Evolutionary conservation across 2,797 vertebrate genomes (phyloP).

Genomic region (Champsocephalus esox): DNA sequence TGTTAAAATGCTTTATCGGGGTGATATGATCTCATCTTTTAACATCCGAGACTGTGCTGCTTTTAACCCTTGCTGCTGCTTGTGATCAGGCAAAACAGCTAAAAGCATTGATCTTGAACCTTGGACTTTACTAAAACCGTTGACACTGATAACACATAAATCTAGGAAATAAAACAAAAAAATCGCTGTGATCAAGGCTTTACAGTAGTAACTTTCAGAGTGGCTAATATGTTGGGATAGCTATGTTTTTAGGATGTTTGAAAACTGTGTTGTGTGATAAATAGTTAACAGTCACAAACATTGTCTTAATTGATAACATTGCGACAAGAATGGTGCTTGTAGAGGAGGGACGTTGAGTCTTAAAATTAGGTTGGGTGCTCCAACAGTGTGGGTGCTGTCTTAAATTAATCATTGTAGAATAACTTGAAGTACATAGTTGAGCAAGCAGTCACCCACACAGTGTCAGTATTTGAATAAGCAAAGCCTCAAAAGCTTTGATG

Average conservation of each 20-base stretch:
- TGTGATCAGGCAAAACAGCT: conserved; percentile 34
- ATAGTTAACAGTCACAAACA: conserved; percentile 30
- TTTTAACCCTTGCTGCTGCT: conserved; percentile 42
- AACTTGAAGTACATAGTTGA: conserved; percentile 46
- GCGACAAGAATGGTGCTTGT: conserved; percentile 17
- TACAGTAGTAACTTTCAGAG: background rate
- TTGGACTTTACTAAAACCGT: conserved; percentile 35
- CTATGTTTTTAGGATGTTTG: conserved; percentile 14
- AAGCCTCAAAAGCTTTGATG: conserved; percentile 32
- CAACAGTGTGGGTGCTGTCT: conserved; percentile 43
- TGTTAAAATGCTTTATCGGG: conserved; percentile 54
- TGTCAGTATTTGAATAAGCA: conserved; percentile 41
- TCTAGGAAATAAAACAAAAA: conserved; percentile 37
- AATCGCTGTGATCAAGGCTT: background rate
- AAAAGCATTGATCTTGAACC: conserved; percentile 30
- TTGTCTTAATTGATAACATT: conserved; percentile 32
- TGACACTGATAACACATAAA: conserved; percentile 6
- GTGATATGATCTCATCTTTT: conserved; percentile 59
- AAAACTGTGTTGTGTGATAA: conserved; percentile 30
- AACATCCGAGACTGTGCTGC: conserved; percentile 29
- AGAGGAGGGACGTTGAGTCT: conserved; percentile 44
- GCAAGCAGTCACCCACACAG: conserved; percentile 33
- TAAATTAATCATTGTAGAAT: conserved; percentile 61
- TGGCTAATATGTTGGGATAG: background rate
- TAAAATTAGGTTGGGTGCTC: conserved; percentile 40